Evolutionary conservation across 2,113 vertebrate genomes (phyloP).

Genomic region (Picathartes gymnocephalus): DNA sequence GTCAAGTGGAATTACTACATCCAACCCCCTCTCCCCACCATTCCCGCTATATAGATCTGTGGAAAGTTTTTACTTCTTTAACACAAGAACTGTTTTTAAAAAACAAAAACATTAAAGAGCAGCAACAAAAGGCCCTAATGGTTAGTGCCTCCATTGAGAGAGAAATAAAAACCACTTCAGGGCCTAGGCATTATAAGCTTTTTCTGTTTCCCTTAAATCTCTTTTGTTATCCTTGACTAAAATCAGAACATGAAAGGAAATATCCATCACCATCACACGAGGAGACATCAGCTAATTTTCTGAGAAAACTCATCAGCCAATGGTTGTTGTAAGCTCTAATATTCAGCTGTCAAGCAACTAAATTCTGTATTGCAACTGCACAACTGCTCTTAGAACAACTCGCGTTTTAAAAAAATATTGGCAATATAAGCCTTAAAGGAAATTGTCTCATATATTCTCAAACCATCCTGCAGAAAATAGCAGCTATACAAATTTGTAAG

Average conservation of each 20-base stretch:
- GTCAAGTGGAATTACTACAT: neutral
- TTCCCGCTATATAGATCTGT: neutral
- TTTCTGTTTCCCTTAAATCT: neutral
- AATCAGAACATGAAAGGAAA: neutral
- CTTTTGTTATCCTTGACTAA: neutral
- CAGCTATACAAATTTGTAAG: neutral
- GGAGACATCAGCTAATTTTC: neutral
- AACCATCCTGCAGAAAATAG: neutral
- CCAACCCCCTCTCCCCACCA: accelerated
- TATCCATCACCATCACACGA: neutral
- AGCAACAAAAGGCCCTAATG: neutral
- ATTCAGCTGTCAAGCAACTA: neutral
- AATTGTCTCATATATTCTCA: neutral
- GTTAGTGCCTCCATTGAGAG: neutral
- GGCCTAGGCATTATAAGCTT: neutral
- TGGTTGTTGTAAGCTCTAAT: neutral
- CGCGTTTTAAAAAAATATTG: neutral
- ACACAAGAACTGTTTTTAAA: neutral
- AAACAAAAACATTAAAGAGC: neutral
- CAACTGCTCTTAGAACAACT: neutral
- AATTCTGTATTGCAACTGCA: neutral
- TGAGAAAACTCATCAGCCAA: neutral
- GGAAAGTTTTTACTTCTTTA: neutral
- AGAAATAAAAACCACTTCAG: neutral
- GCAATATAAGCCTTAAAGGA: neutral